Base-by-base conservation (phyloP, 2,797 vertebrate species). In the Phoebastria nigripes region DNA sequence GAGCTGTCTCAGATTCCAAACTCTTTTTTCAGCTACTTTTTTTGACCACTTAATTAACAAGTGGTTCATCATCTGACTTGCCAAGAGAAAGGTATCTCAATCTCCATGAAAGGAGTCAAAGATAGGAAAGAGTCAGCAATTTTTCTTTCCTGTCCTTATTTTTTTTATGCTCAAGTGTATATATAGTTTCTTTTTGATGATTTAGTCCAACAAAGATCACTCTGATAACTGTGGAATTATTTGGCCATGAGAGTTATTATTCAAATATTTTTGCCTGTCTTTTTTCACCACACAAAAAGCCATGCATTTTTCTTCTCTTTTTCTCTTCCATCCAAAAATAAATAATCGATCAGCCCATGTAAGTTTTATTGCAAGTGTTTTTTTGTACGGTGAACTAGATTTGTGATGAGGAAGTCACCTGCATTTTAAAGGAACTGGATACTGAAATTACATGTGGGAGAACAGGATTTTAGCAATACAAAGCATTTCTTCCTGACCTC, bases 41-140 rank as follows among this genome's bases (percentile, higher is more conserved):
- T 86, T 78, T 72, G 82, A 67, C 33, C 82, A 81, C 41, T 92
- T 92, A 82, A 90, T 90, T 90, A 94, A 90, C 33, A 91, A 92
- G 69, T n/a, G 9, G 54, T 83, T 86, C 42, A 66, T 82, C 78
- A 81, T 33, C 71, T 26, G 4, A 22, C 49, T 85, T 87, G 87
- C 61, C 94, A 95, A 71, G 47, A 82, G 33, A 67, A 82, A 71
- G 9, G 28, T 69, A 89, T 65, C 35, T 82, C 65, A 62, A 39
- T 51, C 42, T 44, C 78, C 26, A 58, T 22, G 20, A 91, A 95
- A 92, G 33, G 10, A 74, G 15, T 28, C 55, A 77, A 39, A 70
- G 26, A 74, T 8, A 91, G n/a, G 41, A 88, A 71, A 61, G 33
- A 87, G 33, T 9, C 67, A 74, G 55, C 19, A n/a, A 22, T 88